phyloP scores from a whole-genome alignment of 2,797 vertebrate species.

The Chelon labrosus region DNA sequence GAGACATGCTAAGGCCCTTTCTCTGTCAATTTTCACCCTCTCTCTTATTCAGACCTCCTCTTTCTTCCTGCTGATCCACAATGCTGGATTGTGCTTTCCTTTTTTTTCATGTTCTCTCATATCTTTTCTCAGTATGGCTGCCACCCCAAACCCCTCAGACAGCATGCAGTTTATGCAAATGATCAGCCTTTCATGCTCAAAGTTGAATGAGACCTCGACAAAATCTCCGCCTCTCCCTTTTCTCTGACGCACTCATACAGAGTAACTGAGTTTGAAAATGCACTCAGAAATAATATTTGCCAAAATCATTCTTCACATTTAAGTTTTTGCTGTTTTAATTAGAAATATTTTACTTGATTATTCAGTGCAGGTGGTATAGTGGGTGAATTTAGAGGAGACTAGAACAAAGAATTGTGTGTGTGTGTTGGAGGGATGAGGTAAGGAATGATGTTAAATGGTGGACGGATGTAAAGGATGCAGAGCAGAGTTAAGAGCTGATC shows the following conservation, averaged over 20 bases:
- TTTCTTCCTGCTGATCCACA: slow-evolving; percentile 82
- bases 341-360: slow-evolving; percentile 34
- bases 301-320: slow-evolving; percentile 71
- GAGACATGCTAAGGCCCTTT: slow-evolving; percentile 87
- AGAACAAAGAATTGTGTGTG: neutral
- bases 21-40: slow-evolving; percentile 83
- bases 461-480: slow-evolving; percentile 27
- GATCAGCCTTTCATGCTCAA: slow-evolving; percentile 86
- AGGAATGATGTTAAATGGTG: slow-evolving; percentile 16
- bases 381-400: slow-evolving; percentile 68
- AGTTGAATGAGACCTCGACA: slow-evolving; percentile 92
- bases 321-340: slow-evolving; percentile 29
- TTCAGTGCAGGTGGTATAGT: slow-evolving; percentile 18
- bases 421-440: slow-evolving; percentile 2
- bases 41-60: slow-evolving; percentile 71
- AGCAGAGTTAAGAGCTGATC: slow-evolving; percentile 13
- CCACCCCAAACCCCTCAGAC: slow-evolving; percentile 79
- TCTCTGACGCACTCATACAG: slow-evolving; percentile 1
- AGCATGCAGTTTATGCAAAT: slow-evolving; percentile 93
- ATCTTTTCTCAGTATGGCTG: slow-evolving; percentile 81
- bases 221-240: slow-evolving; percentile 50
- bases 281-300: slow-evolving; percentile 68
- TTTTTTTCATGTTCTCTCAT: slow-evolving; percentile 82
- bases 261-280: slow-evolving; percentile 27
- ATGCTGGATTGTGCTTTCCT: slow-evolving; percentile 75